A percentile compares a stretch with the other conserved stretches of the same genome.
Evolutionary conservation across 2,113 vertebrate genomes (phyloP).

Genomic region (Andinoacara biseriatus): DNA sequence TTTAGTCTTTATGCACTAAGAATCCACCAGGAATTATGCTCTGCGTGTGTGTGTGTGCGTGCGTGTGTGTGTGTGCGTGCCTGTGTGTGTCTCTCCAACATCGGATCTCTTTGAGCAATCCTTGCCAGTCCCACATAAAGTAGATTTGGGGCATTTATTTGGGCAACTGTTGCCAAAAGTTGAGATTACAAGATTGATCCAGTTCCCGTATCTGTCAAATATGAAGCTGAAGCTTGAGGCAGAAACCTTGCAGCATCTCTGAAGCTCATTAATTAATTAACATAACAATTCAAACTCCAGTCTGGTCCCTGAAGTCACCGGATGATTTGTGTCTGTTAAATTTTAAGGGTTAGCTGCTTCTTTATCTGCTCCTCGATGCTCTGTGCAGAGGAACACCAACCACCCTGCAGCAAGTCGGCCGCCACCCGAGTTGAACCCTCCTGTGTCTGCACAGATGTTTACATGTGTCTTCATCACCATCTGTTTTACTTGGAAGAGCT

Average conservation of each 20-base stretch:
- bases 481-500: no score
- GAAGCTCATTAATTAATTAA: not conserved
- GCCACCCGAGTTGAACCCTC: not conserved
- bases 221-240: not conserved
- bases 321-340: not conserved
- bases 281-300: not conserved
- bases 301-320: not conserved
- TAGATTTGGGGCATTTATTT: not conserved
- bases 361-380: not conserved
- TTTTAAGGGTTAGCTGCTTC: not conserved
- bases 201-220: not conserved
- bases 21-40: slow-evolving; percentile 48
- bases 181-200: not conserved
- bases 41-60: not conserved
- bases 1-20: slow-evolving; percentile 11
- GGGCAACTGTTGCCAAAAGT: not conserved
- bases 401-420: not conserved
- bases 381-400: not conserved
- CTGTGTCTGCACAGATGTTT: not conserved
- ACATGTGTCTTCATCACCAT: not conserved
- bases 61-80: not conserved
- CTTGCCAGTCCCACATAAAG: not conserved
- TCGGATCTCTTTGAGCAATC: not conserved
- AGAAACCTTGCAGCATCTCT: not conserved
- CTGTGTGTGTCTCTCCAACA: not conserved